Evolutionary conservation across 1,140 invertebrate genomes (phyloP).

Genomic region (Brachionus paranguensis): DNA sequence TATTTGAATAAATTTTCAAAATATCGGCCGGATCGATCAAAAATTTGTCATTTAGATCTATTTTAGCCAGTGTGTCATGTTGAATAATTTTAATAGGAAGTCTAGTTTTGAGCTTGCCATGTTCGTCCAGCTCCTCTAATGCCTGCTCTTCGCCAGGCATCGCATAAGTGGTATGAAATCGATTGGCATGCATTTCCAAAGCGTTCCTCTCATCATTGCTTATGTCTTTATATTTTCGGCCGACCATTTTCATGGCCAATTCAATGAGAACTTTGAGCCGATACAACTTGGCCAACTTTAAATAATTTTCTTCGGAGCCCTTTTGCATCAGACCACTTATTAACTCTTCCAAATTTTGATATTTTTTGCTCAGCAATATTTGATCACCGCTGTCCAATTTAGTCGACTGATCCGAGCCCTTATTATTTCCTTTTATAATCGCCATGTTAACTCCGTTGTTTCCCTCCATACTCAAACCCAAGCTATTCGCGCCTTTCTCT

Average conservation of each 20-base stretch:
- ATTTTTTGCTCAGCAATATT: slow-evolving; percentile 29
- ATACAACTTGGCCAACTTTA: slow-evolving; percentile 11
- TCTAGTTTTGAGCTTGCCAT: not conserved
- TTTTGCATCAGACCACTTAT: not conserved
- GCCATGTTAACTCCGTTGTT: slow-evolving; percentile 34
- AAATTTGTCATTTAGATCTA: slow-evolving; percentile 18
- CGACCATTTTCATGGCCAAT: slow-evolving; percentile 31
- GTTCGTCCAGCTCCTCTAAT: not conserved
- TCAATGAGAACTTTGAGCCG: slow-evolving; percentile 32
- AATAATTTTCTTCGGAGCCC: slow-evolving; percentile 1
- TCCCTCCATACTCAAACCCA: slow-evolving; percentile 26
- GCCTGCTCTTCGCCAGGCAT: slow-evolving; percentile 20
- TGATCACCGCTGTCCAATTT: not conserved
- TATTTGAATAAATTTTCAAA: slow-evolving; percentile 23
- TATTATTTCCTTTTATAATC: slow-evolving; percentile 8
- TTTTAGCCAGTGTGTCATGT: not conserved
- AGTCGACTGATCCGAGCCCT: not conserved
- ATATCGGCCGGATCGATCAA: slow-evolving; percentile 15
- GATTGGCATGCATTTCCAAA: slow-evolving; percentile 28
- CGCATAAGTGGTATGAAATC: slow-evolving; percentile 33
- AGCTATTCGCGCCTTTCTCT: not conserved
- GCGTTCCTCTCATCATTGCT: not conserved
- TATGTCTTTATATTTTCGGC: slow-evolving; percentile 34
- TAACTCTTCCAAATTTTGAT: slow-evolving; percentile 28
- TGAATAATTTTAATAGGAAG: slow-evolving; percentile 29